Percentiles rank a stretch among this genome's conserved stretches.
Conservation (phyloP, 2,113 vertebrate genomes). For the Circaetus gallicus region DNA sequence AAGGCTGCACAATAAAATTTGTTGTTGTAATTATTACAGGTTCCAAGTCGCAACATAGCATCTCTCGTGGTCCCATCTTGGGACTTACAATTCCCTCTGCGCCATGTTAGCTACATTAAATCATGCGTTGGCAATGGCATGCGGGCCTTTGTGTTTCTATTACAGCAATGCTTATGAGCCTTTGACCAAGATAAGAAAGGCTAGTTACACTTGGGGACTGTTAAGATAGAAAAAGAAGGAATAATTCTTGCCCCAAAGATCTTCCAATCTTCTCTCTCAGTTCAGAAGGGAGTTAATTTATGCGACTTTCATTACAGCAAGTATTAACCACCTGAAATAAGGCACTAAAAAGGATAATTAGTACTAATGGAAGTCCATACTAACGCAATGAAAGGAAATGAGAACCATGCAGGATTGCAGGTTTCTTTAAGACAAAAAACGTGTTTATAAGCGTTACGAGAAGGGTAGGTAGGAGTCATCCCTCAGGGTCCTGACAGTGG, state of each 20-base stretch:
- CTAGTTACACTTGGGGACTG: background rate
- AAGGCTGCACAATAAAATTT: background rate
- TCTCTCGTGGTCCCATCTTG: fast-evolving
- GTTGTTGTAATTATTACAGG: background rate
- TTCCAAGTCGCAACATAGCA: fast-evolving
- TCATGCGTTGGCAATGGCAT: background rate
- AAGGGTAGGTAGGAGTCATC: background rate
- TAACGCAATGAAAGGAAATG: background rate
- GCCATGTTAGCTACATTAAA: background rate
- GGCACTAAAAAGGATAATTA: background rate
- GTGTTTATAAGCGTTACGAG: background rate
- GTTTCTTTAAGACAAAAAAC: background rate
- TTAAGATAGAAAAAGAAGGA: background rate
- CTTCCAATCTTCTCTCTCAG: background rate
- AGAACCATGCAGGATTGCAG: background rate
- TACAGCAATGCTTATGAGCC: background rate
- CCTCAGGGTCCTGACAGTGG: background rate
- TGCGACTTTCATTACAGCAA: background rate
- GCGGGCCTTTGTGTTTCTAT: background rate
- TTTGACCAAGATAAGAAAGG: background rate
- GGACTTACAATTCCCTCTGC: background rate
- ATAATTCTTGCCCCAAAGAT: background rate
- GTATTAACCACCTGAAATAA: background rate
- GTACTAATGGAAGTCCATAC: background rate
- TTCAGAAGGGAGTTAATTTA: background rate